Evolutionary conservation across 2,888 invertebrate species (phyloP), one percentile per base, ranked within the genome.

Genomic region (Adelognathus sp.): DNA sequence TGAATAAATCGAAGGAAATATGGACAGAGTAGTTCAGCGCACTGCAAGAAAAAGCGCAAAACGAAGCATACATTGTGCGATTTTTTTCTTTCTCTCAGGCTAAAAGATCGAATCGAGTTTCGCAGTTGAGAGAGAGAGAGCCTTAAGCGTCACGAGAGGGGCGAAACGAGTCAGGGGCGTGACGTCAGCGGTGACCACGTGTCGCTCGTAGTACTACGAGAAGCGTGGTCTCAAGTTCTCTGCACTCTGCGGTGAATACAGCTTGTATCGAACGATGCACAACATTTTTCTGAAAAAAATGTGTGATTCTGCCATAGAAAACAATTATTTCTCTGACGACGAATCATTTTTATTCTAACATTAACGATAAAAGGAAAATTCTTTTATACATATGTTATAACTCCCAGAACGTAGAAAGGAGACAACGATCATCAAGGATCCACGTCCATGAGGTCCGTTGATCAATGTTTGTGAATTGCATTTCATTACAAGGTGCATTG

Each of bases 121-220:
- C 18, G 64, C 73, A 18, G 52, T 74, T 78, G 73, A 70, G 64
- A 74, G 24, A 70, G 64, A 74, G 24, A 39, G 81, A 81, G 74
- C 81, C 76, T 79, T 79, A 79, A 83, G 54, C 69, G 44, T 81
- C 66, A 70, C 71, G 60, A 54, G 46, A 75, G 56, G 75, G 75
- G 64, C n/a, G 56, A 72, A 67, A 41, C 67, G 79, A 67, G 79
- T 60, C 67, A 63, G 75, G 33, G 24, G 81, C 81, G 85, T 87
- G 83, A 86, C 85, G 86, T 86, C 83, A 84, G 60, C 29, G 63
- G 24, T 66, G 76, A 79, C 81, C 87, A 86, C 84, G 85, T 83
- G 87, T 86, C 84, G 71, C 79, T 61, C 75, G 79, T 79, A 79
- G 75, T 79, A 79, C 79, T 79, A 79, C 78, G 79, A 63, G 54